Conservation (phyloP, 2,113 vertebrate species). For the Pica pica region DNA sequence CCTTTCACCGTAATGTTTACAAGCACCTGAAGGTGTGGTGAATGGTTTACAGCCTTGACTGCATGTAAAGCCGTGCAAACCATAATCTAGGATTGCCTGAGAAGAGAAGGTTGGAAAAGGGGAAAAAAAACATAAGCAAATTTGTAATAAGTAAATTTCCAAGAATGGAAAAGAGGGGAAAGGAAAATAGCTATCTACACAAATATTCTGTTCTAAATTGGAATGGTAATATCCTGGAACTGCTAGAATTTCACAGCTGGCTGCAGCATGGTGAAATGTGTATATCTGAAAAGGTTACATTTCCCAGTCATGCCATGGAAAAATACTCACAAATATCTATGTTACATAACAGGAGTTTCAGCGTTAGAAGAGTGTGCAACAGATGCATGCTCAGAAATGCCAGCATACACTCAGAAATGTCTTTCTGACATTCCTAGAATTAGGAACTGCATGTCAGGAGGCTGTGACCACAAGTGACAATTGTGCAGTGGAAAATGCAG, state of each 20-base stretch:
- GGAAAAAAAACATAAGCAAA: background rate
- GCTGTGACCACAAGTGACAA: background rate
- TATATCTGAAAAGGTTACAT: background rate
- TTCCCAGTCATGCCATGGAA: background rate
- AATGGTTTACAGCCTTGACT: background rate
- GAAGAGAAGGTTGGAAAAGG: background rate
- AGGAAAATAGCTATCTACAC: background rate
- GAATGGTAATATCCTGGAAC: background rate
- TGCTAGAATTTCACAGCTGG: background rate
- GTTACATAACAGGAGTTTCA: background rate
- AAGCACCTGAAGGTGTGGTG: background rate
- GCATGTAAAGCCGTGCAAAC: background rate
- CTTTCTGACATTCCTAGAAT: background rate
- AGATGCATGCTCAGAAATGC: background rate
- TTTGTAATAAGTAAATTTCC: too few species aligned
- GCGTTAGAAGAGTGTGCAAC: background rate
- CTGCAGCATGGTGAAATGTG: background rate
- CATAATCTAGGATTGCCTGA: background rate
- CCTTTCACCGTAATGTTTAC: background rate
- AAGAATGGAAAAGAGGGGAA: background rate
- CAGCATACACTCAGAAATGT: background rate
- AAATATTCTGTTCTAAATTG: background rate
- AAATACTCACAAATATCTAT: background rate
- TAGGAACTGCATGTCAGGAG: background rate
- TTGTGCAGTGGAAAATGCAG: background rate